A percentile compares a stretch with the other conserved stretches of the same genome.
phyloP scores from a whole-genome alignment of 2,888 invertebrate species.

The Melinaea menophilus region DNA sequence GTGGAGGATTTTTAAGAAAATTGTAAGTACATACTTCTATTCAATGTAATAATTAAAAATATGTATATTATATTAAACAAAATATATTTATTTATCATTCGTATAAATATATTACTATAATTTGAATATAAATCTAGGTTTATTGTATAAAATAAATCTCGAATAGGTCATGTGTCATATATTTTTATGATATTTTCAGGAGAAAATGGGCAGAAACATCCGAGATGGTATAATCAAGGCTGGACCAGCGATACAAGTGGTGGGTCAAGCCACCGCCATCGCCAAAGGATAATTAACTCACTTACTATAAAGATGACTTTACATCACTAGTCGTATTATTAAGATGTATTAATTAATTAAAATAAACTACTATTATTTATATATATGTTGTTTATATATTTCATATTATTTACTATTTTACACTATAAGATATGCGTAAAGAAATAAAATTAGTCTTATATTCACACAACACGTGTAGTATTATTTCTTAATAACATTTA shows the following conservation, averaged over 20 bases:
- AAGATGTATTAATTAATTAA: constrained; percentile 12
- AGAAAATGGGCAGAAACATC: constrained; percentile 44
- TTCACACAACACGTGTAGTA: too few relatives aligned
- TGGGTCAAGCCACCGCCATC: constrained; percentile 41
- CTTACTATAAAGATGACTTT: background rate
- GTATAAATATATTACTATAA: background rate
- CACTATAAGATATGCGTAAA: too few relatives aligned
- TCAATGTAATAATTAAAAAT: too few relatives aligned
- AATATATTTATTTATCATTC: too few relatives aligned
- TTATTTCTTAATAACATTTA: too few relatives aligned
- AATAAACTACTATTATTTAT: constrained; percentile 8
- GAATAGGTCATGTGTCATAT: background rate
- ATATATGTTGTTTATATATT: background rate
- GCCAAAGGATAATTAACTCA: constrained; percentile 37
- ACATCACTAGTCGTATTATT: constrained; percentile 10
- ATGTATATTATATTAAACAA: too few relatives aligned
- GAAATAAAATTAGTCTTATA: too few relatives aligned
- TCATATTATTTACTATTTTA: background rate
- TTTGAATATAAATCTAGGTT: background rate
- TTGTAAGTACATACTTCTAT: constrained; percentile 54
- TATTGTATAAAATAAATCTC: background rate
- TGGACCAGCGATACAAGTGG: constrained; percentile 46
- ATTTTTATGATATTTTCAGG: constrained; percentile 39
- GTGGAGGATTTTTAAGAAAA: constrained; percentile 51
- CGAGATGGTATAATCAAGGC: constrained; percentile 50